Conservation (phyloP, 2,113 vertebrate species). For the Cacatua alba region DNA sequence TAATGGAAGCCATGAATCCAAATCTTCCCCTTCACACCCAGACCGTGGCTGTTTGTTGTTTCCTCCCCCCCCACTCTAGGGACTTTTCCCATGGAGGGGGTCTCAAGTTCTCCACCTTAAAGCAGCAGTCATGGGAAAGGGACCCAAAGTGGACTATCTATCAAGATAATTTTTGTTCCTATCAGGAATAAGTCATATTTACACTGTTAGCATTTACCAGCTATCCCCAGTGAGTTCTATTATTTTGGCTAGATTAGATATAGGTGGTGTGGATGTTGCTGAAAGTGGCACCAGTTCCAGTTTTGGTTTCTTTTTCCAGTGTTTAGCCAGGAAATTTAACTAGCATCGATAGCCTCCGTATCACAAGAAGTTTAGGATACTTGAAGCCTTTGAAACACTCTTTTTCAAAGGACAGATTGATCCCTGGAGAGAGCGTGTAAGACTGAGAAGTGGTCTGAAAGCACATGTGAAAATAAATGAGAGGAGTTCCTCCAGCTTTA, state of each 20-base stretch:
- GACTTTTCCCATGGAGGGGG: neutral
- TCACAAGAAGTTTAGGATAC: neutral
- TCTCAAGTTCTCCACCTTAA: neutral
- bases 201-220: neutral
- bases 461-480: neutral
- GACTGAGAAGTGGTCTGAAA: neutral
- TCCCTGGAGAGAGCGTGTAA: neutral
- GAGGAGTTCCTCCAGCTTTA: neutral
- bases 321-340: neutral
- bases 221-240: neutral
- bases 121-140: neutral
- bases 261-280: neutral
- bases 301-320: neutral
- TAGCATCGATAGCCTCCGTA: rapidly evolving
- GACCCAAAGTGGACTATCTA: neutral
- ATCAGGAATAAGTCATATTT: neutral
- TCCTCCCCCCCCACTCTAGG: neutral
- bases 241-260: neutral
- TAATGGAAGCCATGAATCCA: neutral
- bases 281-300: neutral
- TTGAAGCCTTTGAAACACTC: neutral
- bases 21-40: neutral
- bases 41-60: neutral
- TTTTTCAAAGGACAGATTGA: neutral
- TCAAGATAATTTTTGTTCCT: neutral